Percentiles rank a stretch among this genome's conserved stretches.
These are phyloP conservation scores for Danionella cerebrum DNA, from an alignment of 2,113 vertebrate species.

Conservation along the genomic window DNA sequence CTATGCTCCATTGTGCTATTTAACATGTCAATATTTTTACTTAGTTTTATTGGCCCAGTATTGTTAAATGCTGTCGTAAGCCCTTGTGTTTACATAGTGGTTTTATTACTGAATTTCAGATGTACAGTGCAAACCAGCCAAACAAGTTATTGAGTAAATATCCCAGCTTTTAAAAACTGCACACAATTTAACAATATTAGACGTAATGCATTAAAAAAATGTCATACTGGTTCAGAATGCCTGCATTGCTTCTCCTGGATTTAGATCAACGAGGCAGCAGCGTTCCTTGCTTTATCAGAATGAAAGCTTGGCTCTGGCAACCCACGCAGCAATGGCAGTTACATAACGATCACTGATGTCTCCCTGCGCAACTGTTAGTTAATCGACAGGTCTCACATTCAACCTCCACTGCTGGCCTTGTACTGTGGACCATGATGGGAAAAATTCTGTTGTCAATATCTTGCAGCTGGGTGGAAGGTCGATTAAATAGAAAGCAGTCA, in stretches of 20 bases:
- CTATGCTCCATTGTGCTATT: too few relatives aligned
- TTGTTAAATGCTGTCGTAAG: neutral
- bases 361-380: conserved; percentile 18
- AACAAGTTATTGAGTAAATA: neutral
- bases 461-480: neutral
- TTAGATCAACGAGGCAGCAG: neutral
- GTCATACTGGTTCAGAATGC: neutral
- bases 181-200: neutral
- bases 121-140: neutral
- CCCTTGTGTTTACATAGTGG: neutral
- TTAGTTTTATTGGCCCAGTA: too few relatives aligned
- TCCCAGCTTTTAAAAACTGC: too few relatives aligned
- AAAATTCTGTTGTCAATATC: conserved; percentile 22
- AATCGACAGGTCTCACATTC: conserved; percentile 16
- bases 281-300: conserved; percentile 10
- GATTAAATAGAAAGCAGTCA: neutral
- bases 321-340: conserved; percentile 27
- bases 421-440: conserved; percentile 11
- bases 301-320: neutral
- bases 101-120: too few relatives aligned
- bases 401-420: conserved; percentile 10
- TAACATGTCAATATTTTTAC: too few relatives aligned
- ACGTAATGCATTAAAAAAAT: neutral
- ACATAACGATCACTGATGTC: conserved; percentile 31
- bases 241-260: neutral